Percentiles rank a stretch among this genome's conserved stretches.
These are phyloP conservation scores for Palloptera scutellata DNA, from an alignment of 2,888 invertebrate genomes.

Conservation along the genomic window DNA sequence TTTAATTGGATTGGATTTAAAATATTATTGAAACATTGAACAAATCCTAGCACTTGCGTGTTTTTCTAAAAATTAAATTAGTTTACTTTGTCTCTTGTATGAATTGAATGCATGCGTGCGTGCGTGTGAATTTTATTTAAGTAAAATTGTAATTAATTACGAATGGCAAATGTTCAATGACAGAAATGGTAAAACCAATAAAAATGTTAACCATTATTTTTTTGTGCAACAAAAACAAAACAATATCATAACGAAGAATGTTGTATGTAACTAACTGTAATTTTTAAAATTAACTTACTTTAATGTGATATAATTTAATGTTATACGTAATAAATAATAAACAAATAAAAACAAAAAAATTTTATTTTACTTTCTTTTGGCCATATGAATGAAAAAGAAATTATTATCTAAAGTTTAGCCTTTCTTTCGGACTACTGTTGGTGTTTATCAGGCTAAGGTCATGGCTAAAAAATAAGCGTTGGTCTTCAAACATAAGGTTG, in stretches of 20 bases:
- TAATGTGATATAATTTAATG: conserved; percentile 58
- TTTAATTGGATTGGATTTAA: too few species aligned
- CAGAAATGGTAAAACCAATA: neutral
- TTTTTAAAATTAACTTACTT: conserved; percentile 36
- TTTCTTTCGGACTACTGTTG: neutral
- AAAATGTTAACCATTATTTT: neutral
- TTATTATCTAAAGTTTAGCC: neutral
- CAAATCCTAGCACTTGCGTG: too few species aligned
- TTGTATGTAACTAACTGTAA: conserved; percentile 7
- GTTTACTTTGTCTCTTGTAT: too few species aligned
- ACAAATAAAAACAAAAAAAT: conserved; percentile 4
- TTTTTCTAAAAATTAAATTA: too few species aligned
- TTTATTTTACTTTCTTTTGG: too few species aligned
- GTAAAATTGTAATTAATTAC: conserved; percentile 9
- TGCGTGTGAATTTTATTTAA: conserved; percentile 18
- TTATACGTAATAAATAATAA: conserved; percentile 30
- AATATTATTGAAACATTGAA: too few species aligned
- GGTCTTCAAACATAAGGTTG: too few species aligned
- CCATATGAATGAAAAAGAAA: conserved; percentile 8
- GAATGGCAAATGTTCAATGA: neutral
- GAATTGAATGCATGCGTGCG: too few species aligned
- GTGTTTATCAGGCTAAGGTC: neutral
- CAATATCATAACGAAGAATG: neutral
- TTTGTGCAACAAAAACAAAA: neutral
- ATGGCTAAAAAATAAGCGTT: too few species aligned